These are phyloP conservation scores for Probosciger aterrimus DNA, from an alignment of 2,113 vertebrate species.

Conservation along the genomic window DNA sequence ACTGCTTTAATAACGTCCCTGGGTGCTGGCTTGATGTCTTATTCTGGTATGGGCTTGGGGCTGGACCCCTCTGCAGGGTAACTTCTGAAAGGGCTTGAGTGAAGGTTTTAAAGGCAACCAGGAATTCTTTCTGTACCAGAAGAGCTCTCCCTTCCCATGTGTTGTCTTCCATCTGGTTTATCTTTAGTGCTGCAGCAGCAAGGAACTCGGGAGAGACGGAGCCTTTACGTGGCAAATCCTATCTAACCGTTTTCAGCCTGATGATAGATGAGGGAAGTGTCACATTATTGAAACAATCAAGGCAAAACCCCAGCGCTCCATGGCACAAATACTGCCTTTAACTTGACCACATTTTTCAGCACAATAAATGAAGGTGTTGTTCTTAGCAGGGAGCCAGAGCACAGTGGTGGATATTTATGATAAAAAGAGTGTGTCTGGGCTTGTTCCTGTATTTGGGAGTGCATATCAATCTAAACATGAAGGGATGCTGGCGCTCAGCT, in stretches of 20 bases:
- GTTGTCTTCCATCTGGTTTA: neutral
- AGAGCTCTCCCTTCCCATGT: neutral
- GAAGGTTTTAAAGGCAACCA: neutral
- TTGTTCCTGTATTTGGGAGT: neutral
- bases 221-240: neutral
- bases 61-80: neutral
- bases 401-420: neutral
- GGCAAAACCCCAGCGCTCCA: neutral
- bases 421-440: neutral
- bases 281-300: neutral
- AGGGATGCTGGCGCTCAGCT: neutral
- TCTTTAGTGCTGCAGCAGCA: neutral
- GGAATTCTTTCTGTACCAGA: neutral
- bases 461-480: neutral
- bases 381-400: neutral
- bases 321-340: neutral
- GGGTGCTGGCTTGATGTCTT: neutral
- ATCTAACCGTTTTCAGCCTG: neutral
- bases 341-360: neutral
- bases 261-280: neutral
- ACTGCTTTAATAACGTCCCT: neutral
- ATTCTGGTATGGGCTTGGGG: neutral
- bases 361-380: conserved; percentile 1
- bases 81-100: neutral
- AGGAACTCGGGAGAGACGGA: neutral